Base-by-base conservation (phyloP, 2,797 vertebrate genomes). In the Pipistrellus nathusii region DNA sequence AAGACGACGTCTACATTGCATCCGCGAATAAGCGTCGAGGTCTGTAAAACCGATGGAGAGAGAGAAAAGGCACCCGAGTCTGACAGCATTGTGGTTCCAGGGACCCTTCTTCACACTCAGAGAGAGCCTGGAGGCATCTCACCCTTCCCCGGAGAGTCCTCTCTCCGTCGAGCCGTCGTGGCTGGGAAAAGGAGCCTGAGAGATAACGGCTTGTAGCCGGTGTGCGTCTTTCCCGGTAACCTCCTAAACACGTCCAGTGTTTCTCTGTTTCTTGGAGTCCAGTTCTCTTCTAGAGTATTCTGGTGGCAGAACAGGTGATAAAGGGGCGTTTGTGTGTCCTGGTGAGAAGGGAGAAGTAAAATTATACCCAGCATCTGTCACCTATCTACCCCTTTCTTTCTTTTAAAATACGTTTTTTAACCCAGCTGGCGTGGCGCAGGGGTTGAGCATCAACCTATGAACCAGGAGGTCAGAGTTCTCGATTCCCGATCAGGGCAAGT, bases 91-190 rank as follows among this genome's bases (percentile, higher is more conserved):
- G 5, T 46, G 77, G 88, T 57, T 88, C 76, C 72, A 86, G 68
- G 14, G 51, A 75, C 53, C 73, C 75, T 86, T 90, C 90, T 93
- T 90, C 77, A 46, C 32, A 53, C 35, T 51, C 38, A 30, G 38
- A 85, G 51, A 88, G 62, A 85, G 46, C 77, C 57, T 64, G 46
- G 66, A 18, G 44, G 30, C 82, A n/a, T 32, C 89, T 59, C 53
- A 35, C 83, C 64, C 41, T 78, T 64, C 27, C 83, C 75, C 18
- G 2, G 2, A 51, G 92, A 85, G 44, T 62, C 69, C 82, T 91
- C 94, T 69, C 81, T 96, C 87, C 89, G 57, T 17, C 46, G 94
- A 93, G 83, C 27, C n/a, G 10, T 0, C 87, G 55, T 91, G 86
- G 59, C 30, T 53, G 23, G 0, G 2, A 85, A 92, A 13, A 78